A percentile compares a stretch with the other conserved stretches of the same genome.
Conservation (phyloP, 2,797 vertebrate genomes). For the Gymnodraco acuticeps region DNA sequence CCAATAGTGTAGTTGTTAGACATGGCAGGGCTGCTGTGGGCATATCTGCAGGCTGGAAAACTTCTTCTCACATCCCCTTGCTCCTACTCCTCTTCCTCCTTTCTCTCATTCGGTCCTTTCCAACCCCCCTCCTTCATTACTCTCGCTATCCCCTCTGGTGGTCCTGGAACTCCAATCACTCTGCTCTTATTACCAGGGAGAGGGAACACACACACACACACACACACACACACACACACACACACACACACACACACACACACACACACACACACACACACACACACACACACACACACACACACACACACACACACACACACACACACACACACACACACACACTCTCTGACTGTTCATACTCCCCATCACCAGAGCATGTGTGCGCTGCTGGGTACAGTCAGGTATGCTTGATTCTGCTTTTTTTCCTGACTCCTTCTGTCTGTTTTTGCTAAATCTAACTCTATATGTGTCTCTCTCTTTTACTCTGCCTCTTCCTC, state of each 20-base stretch:
- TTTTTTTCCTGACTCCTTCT: conserved; percentile 27
- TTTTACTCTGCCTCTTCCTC: conserved; percentile 46
- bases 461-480: conserved; percentile 34
- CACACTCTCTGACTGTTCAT: conserved; percentile 21
- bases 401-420: conserved; percentile 52
- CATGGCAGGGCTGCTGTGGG: conserved; percentile 62
- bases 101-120: conserved; percentile 61
- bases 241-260: neutral
- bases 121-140: conserved; percentile 61
- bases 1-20: conserved; percentile 68
- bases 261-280: neutral
- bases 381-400: conserved; percentile 55
- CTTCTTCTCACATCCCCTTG: conserved; percentile 57
- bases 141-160: conserved; percentile 67
- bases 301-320: too few species aligned
- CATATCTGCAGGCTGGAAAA: conserved; percentile 70
- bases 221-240: conserved; percentile 7
- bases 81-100: conserved; percentile 43
- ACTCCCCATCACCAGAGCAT: conserved; percentile 58
- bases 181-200: conserved; percentile 65
- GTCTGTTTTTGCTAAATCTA: conserved; percentile 51
- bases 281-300: too few species aligned
- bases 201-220: conserved; percentile 35
- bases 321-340: too few species aligned
- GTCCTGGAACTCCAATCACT: conserved; percentile 70